A percentile compares a stretch with the other conserved stretches of the same genome.
Conservation (phyloP, 2,797 vertebrate species). For the Ataeniobius toweri region DNA sequence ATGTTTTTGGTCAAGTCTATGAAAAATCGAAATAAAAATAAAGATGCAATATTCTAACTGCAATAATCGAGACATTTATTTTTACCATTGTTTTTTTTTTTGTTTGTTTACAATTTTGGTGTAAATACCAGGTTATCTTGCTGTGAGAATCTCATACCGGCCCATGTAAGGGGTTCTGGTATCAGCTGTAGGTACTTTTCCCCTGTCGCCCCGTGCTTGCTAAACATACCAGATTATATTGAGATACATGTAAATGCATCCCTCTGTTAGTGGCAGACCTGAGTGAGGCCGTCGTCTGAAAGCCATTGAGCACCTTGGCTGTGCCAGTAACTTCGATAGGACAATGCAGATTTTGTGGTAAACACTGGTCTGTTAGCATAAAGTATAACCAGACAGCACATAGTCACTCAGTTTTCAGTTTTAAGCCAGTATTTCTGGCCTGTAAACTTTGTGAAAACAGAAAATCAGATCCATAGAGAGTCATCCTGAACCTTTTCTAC, state of each 20-base stretch:
- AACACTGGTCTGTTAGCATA: not conserved
- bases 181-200: too few relatives aligned
- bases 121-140: not conserved
- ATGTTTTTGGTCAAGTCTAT: not conserved
- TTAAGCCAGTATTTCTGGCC: not conserved
- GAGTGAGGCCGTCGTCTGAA: not conserved
- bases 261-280: not conserved
- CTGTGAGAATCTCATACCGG: not conserved
- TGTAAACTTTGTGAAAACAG: constrained; percentile 5
- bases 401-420: too few relatives aligned
- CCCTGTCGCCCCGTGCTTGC: not conserved
- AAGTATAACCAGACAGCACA: not conserved
- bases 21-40: not conserved
- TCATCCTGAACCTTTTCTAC: constrained; percentile 15
- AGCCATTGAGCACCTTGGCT: not conserved
- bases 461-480: constrained; percentile 19
- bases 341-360: not conserved
- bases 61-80: not conserved
- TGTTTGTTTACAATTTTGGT: not conserved
- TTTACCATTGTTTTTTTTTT: too few relatives aligned
- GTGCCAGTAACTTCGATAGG: not conserved
- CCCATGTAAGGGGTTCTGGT: not conserved
- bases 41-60: not conserved
- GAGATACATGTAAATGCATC: not conserved
- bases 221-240: not conserved